Evolutionary conservation across 2,113 vertebrate genomes (phyloP).

Genomic region (Peromyscus maniculatus): DNA sequence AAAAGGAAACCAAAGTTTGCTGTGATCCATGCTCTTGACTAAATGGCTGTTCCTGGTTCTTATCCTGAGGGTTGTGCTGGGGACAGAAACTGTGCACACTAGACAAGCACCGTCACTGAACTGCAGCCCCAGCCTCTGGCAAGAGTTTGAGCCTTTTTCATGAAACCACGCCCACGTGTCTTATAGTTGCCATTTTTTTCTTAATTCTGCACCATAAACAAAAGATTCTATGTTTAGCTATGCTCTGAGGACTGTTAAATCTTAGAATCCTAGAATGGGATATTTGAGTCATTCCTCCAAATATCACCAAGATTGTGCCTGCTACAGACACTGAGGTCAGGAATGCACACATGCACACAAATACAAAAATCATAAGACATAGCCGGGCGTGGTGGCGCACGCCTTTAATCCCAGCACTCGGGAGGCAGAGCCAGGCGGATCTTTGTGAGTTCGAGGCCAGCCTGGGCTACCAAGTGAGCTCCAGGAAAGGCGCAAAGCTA

Average conservation of each 20-base stretch:
- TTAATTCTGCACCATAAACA: accelerated
- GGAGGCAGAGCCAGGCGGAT: too few relatives aligned
- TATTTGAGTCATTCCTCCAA: not conserved
- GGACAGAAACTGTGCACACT: too few relatives aligned
- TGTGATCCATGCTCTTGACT: not conserved
- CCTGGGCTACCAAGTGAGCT: too few relatives aligned
- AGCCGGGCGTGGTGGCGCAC: too few relatives aligned
- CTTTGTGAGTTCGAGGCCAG: too few relatives aligned
- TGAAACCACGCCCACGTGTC: not conserved
- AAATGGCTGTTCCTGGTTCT: not conserved
- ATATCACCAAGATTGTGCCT: accelerated
- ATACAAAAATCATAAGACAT: not conserved
- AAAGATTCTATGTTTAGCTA: accelerated
- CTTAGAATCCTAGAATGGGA: not conserved
- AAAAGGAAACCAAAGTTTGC: not conserved
- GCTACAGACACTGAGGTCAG: accelerated
- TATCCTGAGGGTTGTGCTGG: not conserved
- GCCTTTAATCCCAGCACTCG: too few relatives aligned
- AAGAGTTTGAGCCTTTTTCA: not conserved
- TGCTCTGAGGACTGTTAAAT: not conserved
- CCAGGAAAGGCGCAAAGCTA: too few relatives aligned
- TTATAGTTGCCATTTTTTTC: not conserved
- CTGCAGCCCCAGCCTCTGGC: not conserved
- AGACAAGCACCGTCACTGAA: too few relatives aligned
- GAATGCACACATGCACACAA: too few relatives aligned